Conservation (phyloP, 2,797 vertebrate species). For the Heliangelus exortis region DNA sequence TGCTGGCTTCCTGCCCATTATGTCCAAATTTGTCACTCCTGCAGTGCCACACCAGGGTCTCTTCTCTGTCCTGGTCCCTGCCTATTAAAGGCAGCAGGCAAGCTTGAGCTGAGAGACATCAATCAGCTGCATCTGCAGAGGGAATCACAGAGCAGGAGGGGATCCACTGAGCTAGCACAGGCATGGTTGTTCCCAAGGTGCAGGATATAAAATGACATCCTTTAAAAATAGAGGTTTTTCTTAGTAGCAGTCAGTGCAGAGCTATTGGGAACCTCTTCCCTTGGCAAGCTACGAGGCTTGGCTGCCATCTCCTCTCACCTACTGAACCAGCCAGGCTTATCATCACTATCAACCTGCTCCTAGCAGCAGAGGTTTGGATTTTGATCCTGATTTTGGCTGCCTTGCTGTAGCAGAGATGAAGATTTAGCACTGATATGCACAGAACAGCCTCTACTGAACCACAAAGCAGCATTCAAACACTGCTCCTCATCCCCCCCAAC, state of each 20-base stretch:
- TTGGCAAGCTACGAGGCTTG: background rate
- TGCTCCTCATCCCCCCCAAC: background rate
- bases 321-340: background rate
- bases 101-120: background rate
- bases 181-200: background rate
- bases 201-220: background rate
- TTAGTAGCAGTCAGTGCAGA: background rate
- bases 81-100: background rate
- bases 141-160: background rate
- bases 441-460: background rate
- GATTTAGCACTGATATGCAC: background rate
- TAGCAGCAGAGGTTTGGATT: background rate
- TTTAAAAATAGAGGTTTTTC: background rate
- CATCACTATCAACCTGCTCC: background rate
- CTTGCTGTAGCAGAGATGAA: background rate
- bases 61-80: background rate
- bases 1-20: rapidly evolving
- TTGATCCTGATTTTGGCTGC: background rate
- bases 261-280: background rate
- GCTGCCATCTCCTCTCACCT: background rate
- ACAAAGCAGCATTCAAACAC: background rate
- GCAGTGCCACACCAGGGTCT: background rate
- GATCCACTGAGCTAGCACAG: background rate
- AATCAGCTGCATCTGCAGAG: background rate
- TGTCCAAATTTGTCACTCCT: background rate